phyloP scores from a whole-genome alignment of 2,113 vertebrate genomes.

The Andinoacara biseriatus region DNA sequence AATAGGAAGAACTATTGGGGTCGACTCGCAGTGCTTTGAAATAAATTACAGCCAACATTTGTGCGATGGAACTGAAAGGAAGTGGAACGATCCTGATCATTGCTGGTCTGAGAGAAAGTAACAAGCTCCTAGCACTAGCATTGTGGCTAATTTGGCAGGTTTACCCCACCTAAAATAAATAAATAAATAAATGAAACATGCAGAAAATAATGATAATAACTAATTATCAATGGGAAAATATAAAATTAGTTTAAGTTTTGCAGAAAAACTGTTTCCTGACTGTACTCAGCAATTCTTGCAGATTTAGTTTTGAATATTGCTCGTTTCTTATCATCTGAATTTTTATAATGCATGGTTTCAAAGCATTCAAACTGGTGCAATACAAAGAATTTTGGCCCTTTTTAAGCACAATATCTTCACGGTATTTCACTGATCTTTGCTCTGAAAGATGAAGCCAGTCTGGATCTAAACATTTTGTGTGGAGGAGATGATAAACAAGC shows the following conservation, averaged over 20 bases:
- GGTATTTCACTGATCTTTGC: background rate
- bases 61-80: background rate
- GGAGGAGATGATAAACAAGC: rapidly evolving
- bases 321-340: background rate
- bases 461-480: background rate
- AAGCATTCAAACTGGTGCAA: background rate
- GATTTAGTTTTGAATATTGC: background rate
- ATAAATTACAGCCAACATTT: background rate
- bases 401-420: background rate
- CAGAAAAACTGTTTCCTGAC: no score
- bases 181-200: background rate
- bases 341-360: background rate
- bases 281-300: background rate
- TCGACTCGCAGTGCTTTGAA: no score
- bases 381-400: background rate
- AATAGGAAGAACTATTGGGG: no score
- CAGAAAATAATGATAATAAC: background rate
- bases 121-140: background rate
- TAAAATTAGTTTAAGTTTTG: background rate
- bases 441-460: background rate
- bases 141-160: background rate
- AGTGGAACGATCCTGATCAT: background rate
- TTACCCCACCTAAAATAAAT: background rate
- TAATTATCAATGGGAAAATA: background rate
- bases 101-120: background rate